Percentiles rank a stretch among this genome's conserved stretches.
phyloP scores from a whole-genome alignment of 2,113 vertebrate species.

The Antigone vipio region DNA sequence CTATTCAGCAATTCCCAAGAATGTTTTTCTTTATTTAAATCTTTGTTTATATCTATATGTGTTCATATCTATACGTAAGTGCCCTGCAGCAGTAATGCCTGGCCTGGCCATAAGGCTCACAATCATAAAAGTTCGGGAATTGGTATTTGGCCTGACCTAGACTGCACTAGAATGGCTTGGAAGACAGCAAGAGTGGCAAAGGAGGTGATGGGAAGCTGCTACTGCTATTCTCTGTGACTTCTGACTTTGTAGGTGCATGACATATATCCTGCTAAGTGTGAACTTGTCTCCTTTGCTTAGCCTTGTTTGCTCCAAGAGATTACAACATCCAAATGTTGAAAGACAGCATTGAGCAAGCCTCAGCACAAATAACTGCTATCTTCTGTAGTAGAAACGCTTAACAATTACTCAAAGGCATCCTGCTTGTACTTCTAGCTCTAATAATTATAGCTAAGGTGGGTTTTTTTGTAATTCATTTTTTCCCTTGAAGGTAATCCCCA shows the following conservation, averaged over 20 bases:
- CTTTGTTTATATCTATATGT: neutral
- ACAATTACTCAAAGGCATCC: neutral
- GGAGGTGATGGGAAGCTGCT: neutral
- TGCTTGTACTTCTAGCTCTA: neutral
- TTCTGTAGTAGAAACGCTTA: neutral
- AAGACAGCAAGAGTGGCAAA: neutral
- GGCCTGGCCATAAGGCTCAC: neutral
- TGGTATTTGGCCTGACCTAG: neutral
- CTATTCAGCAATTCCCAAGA: neutral
- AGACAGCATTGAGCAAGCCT: neutral
- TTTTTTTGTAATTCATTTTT: neutral
- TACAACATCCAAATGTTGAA: neutral
- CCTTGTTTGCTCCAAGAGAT: neutral
- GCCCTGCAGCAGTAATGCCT: neutral
- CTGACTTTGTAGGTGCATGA: neutral
- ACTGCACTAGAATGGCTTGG: neutral
- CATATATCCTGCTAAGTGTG: neutral
- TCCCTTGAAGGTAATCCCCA: neutral
- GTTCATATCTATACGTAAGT: neutral
- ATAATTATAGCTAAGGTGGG: neutral
- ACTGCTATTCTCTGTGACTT: neutral
- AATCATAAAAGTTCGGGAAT: neutral
- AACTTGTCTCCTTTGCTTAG: neutral
- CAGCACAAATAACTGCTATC: neutral
- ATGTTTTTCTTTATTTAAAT: neutral